phyloP scores from a whole-genome alignment of 2,113 vertebrate species.

The Ibidorhyncha struthersii region DNA sequence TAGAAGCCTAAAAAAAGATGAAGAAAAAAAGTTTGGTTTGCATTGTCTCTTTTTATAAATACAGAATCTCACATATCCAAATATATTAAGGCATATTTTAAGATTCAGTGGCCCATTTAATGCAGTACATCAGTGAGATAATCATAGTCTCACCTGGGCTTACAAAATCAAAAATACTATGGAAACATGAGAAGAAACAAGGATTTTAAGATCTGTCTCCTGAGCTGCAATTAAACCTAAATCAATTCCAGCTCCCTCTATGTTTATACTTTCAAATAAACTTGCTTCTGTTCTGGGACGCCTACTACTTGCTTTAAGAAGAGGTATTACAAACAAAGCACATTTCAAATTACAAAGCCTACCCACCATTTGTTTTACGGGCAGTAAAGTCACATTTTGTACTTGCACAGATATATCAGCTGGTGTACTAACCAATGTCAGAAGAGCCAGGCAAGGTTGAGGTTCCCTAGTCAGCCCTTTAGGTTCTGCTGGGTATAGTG shows the following conservation, averaged over 20 bases:
- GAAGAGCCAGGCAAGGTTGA: neutral
- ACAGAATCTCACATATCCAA: neutral
- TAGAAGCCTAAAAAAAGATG: constrained; percentile 39
- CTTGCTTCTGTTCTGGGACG: neutral
- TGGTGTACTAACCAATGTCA: neutral
- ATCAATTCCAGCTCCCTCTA: neutral
- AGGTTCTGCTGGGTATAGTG: neutral
- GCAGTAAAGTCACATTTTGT: neutral
- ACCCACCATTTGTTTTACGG: rapidly evolving
- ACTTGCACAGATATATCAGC: neutral
- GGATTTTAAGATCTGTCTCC: neutral
- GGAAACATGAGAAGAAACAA: neutral
- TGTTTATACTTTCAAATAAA: neutral
- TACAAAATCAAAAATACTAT: neutral
- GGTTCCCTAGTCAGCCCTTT: neutral
- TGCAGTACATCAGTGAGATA: neutral
- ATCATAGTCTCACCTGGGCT: neutral
- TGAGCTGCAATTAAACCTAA: neutral
- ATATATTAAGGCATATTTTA: neutral
- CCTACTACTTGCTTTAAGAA: neutral
- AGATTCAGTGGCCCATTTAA: neutral
- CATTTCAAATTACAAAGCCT: neutral
- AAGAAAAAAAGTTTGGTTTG: neutral
- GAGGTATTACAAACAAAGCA: neutral
- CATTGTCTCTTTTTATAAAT: neutral